A percentile compares a stretch with the other conserved stretches of the same genome.
phyloP scores from a whole-genome alignment of 2,113 vertebrate genomes.

The Turdus rufiventris region DNA sequence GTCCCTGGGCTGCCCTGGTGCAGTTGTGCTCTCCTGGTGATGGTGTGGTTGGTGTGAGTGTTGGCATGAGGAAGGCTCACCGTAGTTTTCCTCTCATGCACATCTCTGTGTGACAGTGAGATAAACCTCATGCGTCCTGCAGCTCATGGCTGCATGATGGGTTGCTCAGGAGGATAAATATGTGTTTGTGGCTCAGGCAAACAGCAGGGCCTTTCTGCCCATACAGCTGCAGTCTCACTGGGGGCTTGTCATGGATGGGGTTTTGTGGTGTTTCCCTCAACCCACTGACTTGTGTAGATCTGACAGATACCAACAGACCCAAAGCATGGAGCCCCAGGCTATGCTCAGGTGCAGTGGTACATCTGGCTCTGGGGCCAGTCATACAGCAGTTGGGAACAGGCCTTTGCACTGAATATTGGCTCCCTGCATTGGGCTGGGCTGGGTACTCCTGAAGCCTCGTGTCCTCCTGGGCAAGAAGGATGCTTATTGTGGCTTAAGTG shows the following conservation, averaged over 20 bases:
- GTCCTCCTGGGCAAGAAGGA: background rate
- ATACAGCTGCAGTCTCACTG: background rate
- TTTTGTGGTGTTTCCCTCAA: background rate
- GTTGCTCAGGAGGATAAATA: background rate
- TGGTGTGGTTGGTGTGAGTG: background rate
- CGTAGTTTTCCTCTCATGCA: accelerated
- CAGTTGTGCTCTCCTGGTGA: background rate
- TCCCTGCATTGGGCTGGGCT: background rate
- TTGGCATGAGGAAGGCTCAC: accelerated
- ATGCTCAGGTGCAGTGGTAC: accelerated
- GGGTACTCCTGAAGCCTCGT: background rate
- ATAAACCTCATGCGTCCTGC: accelerated
- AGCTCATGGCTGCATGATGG: accelerated
- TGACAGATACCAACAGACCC: background rate
- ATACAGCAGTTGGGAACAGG: background rate
- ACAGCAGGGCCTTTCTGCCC: background rate
- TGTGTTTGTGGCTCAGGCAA: background rate
- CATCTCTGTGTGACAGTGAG: background rate
- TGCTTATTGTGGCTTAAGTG: accelerated
- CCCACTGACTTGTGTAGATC: accelerated
- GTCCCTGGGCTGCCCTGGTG: background rate
- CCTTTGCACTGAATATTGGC: background rate
- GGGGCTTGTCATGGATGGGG: background rate
- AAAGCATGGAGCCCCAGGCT: accelerated
- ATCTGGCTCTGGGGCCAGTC: accelerated